These are phyloP conservation scores for Eulemur rufifrons DNA, from an alignment of 2,113 vertebrate genomes.

Conservation along the genomic window DNA sequence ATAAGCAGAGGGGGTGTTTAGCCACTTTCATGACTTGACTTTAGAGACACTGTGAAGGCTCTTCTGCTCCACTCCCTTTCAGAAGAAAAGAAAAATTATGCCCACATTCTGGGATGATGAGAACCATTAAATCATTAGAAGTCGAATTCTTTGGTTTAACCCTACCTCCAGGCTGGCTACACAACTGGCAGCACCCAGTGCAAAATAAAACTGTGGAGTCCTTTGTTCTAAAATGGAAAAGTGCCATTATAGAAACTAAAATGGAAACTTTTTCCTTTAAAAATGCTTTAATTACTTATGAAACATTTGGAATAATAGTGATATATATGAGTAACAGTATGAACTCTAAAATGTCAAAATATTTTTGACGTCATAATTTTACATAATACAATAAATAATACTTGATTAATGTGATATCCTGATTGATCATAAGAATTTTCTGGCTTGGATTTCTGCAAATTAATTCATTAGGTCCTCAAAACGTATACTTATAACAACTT, in stretches of 20 bases:
- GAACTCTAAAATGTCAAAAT: not conserved
- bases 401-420: not conserved
- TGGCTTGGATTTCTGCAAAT: not conserved
- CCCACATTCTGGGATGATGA: not conserved
- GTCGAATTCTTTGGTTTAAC: not conserved
- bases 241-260: not conserved
- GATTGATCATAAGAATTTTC: not conserved
- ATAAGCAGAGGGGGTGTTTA: not conserved
- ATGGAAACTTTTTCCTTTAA: not conserved
- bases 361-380: not conserved
- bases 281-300: not conserved
- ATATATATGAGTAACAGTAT: not conserved
- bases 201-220: not conserved
- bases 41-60: not conserved
- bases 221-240: not conserved
- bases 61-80: not conserved
- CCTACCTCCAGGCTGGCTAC: not conserved
- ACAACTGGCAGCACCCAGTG: not conserved
- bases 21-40: not conserved
- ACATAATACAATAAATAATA: not conserved
- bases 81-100: not conserved
- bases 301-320: not conserved
- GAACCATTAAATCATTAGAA: not conserved
- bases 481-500: not conserved
- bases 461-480: not conserved